Conservation (phyloP, 2,797 vertebrate species). For the Siniperca undulata region DNA sequence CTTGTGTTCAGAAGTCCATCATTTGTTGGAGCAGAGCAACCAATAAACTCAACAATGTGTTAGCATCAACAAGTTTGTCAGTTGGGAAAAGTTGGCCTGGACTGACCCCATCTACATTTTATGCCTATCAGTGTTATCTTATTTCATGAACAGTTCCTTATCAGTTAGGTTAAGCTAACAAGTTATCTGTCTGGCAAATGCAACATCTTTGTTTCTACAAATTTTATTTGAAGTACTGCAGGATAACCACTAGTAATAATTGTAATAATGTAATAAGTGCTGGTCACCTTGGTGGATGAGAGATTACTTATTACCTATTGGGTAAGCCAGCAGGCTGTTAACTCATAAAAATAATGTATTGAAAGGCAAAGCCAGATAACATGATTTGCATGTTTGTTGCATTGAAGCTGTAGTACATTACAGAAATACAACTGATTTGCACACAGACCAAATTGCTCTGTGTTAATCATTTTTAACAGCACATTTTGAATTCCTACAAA, state of each 20-base stretch:
- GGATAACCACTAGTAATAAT: background rate
- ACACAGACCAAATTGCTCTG: background rate
- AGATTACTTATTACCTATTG: background rate
- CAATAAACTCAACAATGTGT: background rate
- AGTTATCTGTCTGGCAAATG: background rate
- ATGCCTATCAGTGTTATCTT: background rate
- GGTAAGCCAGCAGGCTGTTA: background rate
- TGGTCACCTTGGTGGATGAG: background rate
- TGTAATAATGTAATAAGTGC: background rate
- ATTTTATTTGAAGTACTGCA: background rate
- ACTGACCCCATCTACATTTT: background rate
- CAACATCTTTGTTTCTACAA: background rate
- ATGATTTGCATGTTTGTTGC: background rate
- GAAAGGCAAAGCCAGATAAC: background rate
- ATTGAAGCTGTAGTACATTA: conserved; percentile 9
- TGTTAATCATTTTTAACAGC: background rate
- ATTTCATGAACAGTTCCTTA: background rate
- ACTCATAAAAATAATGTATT: background rate
- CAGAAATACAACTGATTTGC: background rate
- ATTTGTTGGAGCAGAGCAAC: background rate
- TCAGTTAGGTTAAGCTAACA: background rate
- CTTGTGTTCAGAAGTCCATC: background rate
- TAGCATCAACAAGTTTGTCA: background rate
- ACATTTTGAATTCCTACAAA: background rate
- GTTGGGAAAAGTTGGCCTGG: background rate